Base-by-base conservation (phyloP, 2,797 vertebrate genomes). In the Podargus strigoides region DNA sequence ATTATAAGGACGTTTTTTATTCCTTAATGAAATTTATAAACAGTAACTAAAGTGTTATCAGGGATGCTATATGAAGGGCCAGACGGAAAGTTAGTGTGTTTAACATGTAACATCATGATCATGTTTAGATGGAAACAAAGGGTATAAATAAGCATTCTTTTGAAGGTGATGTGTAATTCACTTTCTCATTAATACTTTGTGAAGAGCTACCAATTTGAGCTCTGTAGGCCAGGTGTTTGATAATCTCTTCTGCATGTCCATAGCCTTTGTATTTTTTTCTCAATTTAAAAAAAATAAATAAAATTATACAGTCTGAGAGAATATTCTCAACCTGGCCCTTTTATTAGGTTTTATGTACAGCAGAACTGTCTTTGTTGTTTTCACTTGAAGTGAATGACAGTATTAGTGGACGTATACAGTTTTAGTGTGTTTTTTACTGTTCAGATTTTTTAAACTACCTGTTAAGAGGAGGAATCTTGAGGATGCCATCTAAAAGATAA, bases 71-170 rank as follows among this genome's bases (percentile, higher is more conserved):
- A 37, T 96, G 96, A 98, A 97, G 93, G 89, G 94, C 50, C 95
- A 94, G 96, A 98, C 97, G 98, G 94, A 98, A 98, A 98, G 97
- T 98, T 98, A 97, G 97, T 97, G 98, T 98, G 97, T 98, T 97
- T 97, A 97, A 97, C 96, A 79, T 66, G 41, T 97, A 97, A 90
- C 72, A 70, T 94, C 80, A 81, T 97, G 96, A 96, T 91, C 85
- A 41, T 80, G 89, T 97, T 97, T 98, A 92, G 93, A 94, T 97
- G 93, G 96, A 97, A 97, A 96, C 96, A 96, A 95, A 96, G 95
- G 93, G 88, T 96, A 86, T 96, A 84, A 84, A 87, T 96, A 96
- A 97, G 96, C 88, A 91, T 88, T 96, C 95, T 97, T 97, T 85
- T 79, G 88, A 91, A 85, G 86, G 81, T n/a, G 44, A 91, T 62